Base-by-base conservation (phyloP, 2,113 vertebrate species). In the Strix aluco region DNA sequence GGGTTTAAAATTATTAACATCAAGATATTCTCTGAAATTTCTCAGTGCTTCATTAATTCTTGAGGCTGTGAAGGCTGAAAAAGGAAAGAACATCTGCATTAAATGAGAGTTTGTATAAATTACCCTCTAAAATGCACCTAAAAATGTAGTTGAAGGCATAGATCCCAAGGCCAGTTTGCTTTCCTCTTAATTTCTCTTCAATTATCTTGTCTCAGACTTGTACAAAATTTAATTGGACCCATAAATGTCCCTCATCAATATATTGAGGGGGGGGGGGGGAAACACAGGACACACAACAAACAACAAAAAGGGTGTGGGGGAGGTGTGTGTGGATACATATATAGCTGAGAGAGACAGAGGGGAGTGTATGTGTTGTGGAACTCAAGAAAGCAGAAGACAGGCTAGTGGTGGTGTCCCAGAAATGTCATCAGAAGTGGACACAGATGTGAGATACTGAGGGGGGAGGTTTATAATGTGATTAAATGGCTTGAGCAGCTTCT, bases 91-190 rank as follows among this genome's bases (percentile, higher is more conserved):
- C 38, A 83, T 94, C 90, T 94, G 67, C 92, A 94, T 97, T 98
- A 97, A 97, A 92, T 96, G 93, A 94, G 93, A 81, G 70, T 95
- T 93, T 94, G 86, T 95, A 96, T 96, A 97, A 94, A 97, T 97
- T 97, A 90, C 84, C 81, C 77, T 96, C 26, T 94, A 94, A 98
- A 98, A 97, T 49, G n/a, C 90, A 96, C 93, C 87, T 97, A 95
- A 94, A 97, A 98, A 96, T 74, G 19, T 72, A 88, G 86, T 97
- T 94, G 66, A 66, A 75, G 90, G 94, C 95, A 93, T 44, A 87
- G 94, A 94, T 97, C 82, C 86, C 88, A 93, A 90, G 86, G 83
- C 77, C 87, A 69, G 82, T 95, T 96, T 81, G 58, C 63, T 94
- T 97, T 96, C 69, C 59, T 97, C 44, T 95, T 93, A 70, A 84